Conservation (phyloP, 2,113 vertebrate species). For the Rhodinocichla rosea region DNA sequence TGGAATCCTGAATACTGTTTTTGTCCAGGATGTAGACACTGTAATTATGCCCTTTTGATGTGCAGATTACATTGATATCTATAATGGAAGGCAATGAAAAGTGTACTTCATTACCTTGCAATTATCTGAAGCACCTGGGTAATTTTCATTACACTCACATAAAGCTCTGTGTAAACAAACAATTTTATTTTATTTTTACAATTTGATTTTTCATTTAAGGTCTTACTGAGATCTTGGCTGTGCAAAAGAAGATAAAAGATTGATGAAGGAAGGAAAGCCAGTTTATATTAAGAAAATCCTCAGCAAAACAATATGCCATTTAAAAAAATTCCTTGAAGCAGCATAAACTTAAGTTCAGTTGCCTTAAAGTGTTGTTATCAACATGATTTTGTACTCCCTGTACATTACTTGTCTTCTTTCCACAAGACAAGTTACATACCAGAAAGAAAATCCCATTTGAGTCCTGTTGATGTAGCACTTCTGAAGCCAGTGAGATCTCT, state of each 20-base stretch:
- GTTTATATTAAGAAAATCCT: not conserved
- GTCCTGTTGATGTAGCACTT: not conserved
- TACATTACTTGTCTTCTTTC: not conserved
- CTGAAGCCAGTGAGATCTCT: not conserved
- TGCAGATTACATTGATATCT: not conserved
- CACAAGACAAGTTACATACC: not conserved
- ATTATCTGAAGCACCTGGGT: not conserved
- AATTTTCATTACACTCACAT: not conserved
- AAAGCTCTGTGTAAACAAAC: conserved; percentile 12
- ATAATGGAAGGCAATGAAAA: not conserved
- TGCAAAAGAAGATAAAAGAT: not conserved
- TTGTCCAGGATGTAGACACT: not conserved
- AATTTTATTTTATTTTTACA: not conserved
- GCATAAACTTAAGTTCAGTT: not conserved
- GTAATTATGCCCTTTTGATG: not conserved
- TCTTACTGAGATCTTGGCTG: not conserved
- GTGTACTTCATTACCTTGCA: conserved; percentile 16
- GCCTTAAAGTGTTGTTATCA: not conserved
- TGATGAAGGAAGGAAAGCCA: not conserved
- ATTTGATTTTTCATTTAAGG: not conserved
- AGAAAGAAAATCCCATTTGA: not conserved
- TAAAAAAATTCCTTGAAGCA: not conserved
- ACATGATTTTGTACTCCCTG: not conserved
- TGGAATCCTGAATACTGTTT: not conserved
- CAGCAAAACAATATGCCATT: not conserved